Evolutionary conservation across 2,888 invertebrate genomes (phyloP).

Genomic region (Heteropelma amictum): DNA sequence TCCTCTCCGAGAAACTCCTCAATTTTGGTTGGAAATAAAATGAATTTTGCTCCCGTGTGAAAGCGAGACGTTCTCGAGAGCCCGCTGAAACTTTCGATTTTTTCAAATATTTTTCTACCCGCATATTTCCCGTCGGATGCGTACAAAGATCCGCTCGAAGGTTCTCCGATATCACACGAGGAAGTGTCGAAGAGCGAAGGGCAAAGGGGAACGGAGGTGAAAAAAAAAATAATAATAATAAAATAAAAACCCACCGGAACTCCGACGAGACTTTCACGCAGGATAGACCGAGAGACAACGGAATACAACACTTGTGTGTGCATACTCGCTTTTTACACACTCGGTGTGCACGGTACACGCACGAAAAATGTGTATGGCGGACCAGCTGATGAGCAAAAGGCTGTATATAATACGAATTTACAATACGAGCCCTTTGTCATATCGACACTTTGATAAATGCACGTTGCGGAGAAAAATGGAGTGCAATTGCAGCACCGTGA

Average conservation of each 20-base stretch:
- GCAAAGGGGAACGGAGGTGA: conserved; percentile 12
- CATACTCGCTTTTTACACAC: background rate
- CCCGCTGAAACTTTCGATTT: no score
- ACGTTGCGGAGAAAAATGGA: no score
- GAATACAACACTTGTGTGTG: conserved; percentile 3
- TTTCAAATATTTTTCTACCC: conserved; percentile 27
- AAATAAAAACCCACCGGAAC: conserved; percentile 51
- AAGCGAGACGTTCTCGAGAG: no score
- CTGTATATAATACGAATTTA: background rate
- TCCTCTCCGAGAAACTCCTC: no score
- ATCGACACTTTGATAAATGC: background rate
- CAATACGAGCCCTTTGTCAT: background rate
- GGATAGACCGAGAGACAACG: conserved; percentile 18
- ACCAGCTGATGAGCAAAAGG: background rate
- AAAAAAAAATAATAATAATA: no score
- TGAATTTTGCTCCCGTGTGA: no score
- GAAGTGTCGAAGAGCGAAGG: conserved; percentile 33
- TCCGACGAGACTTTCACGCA: conserved; percentile 49
- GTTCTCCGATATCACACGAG: conserved; percentile 48
- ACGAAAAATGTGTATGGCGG: background rate
- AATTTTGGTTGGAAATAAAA: no score
- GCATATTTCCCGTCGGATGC: conserved; percentile 38
- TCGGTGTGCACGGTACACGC: background rate
- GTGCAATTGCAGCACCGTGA: no score
- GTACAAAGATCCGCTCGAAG: conserved; percentile 16